Evolutionary conservation across 1,140 invertebrate genomes (phyloP).

Genomic region (Galendromus occidentalis): DNA sequence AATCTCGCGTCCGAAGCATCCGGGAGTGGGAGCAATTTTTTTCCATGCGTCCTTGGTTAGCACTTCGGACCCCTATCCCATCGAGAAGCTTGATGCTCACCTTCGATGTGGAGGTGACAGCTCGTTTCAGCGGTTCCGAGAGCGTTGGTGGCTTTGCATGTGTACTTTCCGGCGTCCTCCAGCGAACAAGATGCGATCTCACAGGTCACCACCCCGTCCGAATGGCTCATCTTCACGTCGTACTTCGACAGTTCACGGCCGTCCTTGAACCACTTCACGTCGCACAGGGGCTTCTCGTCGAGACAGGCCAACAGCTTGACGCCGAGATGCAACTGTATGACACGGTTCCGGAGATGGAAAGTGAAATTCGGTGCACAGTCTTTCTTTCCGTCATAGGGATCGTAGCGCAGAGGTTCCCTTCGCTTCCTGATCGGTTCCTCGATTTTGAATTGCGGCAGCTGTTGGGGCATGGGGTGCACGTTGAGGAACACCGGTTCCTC

Average conservation of each 20-base stretch:
- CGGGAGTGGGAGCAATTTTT: conserved; percentile 1
- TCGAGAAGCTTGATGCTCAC: conserved; percentile 34
- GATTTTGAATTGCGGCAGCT: conserved; percentile 2
- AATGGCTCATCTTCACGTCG: conserved; percentile 65
- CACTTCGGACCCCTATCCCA: not conserved
- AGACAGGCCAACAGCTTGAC: conserved; percentile 93
- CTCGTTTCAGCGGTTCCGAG: conserved; percentile 83
- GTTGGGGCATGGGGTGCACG: conserved; percentile 57
- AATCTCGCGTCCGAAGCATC: not conserved
- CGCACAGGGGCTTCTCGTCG: conserved; percentile 74
- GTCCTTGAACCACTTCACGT: conserved; percentile 82
- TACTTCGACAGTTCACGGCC: conserved; percentile 67
- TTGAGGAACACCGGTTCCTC: conserved; percentile 94
- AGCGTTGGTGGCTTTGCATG: conserved; percentile 69
- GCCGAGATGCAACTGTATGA: conserved; percentile 55
- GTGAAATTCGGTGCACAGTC: conserved; percentile 82
- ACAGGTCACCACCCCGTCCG: conserved; percentile 82
- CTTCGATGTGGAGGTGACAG: conserved; percentile 91
- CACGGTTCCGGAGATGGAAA: conserved; percentile 85
- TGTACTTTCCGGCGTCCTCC: conserved; percentile 87
- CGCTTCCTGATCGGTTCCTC: not conserved
- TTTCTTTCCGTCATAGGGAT: conserved; percentile 25
- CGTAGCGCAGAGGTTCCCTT: not conserved
- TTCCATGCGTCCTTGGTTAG: not conserved
- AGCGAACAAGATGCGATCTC: conserved; percentile 86